A percentile compares a stretch with the other conserved stretches of the same genome.
Evolutionary conservation across 2,888 invertebrate species (phyloP).

Genomic region (Drosophila testacea): DNA sequence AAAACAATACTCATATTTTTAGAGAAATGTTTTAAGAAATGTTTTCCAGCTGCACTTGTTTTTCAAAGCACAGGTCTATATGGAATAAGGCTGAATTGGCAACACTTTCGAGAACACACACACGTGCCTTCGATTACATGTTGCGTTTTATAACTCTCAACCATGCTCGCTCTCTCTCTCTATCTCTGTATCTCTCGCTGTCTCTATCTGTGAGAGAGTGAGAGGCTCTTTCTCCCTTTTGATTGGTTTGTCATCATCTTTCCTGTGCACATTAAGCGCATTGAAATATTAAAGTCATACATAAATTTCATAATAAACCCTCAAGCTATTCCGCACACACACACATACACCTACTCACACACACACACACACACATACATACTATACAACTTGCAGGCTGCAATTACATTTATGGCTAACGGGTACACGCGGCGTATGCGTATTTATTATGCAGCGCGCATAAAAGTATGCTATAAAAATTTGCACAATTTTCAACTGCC

Average conservation of each 20-base stretch:
- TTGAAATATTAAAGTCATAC: conserved; percentile 49
- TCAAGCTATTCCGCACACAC: conserved; percentile 19
- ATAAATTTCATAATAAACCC: conserved; percentile 41
- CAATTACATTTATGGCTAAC: conserved; percentile 53
- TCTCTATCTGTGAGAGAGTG: not conserved
- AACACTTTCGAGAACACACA: conserved; percentile 2
- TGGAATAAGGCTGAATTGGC: too few relatives aligned
- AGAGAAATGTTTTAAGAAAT: too few relatives aligned
- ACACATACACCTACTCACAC: conserved; percentile 5
- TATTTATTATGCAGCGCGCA: conserved; percentile 50
- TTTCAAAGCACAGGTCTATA: too few relatives aligned
- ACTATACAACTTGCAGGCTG: conserved; percentile 34
- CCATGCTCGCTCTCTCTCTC: not conserved
- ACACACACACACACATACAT: not conserved
- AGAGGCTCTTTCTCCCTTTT: conserved; percentile 3
- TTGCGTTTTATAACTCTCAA: conserved; percentile 14
- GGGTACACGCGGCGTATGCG: conserved; percentile 44
- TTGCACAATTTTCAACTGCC: conserved; percentile 32
- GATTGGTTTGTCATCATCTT: conserved; percentile 49
- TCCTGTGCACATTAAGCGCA: conserved; percentile 29
- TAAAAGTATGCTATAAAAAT: conserved; percentile 57
- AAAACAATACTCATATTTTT: too few relatives aligned
- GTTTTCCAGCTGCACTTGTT: too few relatives aligned
- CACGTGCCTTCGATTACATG: conserved; percentile 4
- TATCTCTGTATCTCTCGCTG: not conserved